phyloP scores from a whole-genome alignment of 2,888 invertebrate genomes.

The Archips xylosteana region DNA sequence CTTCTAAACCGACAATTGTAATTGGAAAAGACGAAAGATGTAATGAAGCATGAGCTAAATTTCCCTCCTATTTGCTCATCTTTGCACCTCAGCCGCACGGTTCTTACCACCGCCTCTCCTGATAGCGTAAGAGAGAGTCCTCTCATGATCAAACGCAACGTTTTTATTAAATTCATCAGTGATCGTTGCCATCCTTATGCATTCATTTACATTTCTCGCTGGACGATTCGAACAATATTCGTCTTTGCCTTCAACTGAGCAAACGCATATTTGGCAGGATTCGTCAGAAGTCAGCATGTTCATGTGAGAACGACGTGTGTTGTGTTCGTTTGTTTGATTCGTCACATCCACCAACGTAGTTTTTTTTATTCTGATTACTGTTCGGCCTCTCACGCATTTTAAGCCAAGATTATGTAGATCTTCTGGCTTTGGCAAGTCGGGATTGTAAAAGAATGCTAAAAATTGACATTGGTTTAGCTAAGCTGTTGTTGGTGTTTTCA shows the following conservation, averaged over 20 bases:
- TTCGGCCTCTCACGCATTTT: constrained; percentile 72
- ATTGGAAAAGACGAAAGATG: background rate
- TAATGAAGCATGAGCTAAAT: background rate
- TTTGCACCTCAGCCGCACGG: constrained; percentile 51
- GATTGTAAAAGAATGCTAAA: constrained; percentile 68
- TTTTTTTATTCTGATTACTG: constrained; percentile 57
- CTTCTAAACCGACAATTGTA: background rate
- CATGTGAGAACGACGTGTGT: constrained; percentile 60
- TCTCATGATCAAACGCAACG: constrained; percentile 60
- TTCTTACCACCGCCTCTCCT: constrained; percentile 52
- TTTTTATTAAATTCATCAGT: constrained; percentile 50
- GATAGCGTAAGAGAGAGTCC: constrained; percentile 50
- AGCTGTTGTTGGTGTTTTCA: background rate
- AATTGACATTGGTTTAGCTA: constrained; percentile 39
- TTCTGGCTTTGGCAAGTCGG: constrained; percentile 49
- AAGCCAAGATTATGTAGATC: constrained; percentile 47
- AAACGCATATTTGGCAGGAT: constrained; percentile 68
- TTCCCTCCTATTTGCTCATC: constrained; percentile 7
- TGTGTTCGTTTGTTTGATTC: background rate
- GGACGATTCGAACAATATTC: constrained; percentile 69
- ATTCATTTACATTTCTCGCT: constrained; percentile 71
- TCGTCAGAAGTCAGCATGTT: constrained; percentile 56
- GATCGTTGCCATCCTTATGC: constrained; percentile 57
- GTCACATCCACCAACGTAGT: background rate
- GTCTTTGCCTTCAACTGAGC: constrained; percentile 65